A percentile compares a stretch with the other conserved stretches of the same genome.
phyloP scores from a whole-genome alignment of 2,888 invertebrate genomes.

The Itoplectis maculator region DNA sequence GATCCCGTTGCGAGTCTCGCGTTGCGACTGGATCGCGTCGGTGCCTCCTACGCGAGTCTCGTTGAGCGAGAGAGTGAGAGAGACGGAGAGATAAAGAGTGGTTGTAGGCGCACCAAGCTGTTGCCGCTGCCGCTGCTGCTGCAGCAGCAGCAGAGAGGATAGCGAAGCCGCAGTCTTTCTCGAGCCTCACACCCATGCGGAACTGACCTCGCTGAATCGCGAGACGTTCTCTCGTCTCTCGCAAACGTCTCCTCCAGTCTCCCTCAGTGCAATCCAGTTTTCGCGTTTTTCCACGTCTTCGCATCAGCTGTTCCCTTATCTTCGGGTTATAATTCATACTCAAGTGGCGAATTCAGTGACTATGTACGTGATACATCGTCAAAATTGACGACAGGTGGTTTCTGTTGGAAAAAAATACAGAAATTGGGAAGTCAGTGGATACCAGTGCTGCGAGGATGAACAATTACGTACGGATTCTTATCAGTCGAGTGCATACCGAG shows the following conservation, averaged over 20 bases:
- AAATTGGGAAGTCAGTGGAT: neutral
- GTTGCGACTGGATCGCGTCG: conserved; percentile 50
- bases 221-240: conserved; percentile 49
- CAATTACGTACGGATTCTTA: conserved; percentile 31
- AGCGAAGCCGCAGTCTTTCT: conserved; percentile 71
- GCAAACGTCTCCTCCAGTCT: conserved; percentile 10
- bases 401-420: neutral
- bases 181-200: conserved; percentile 71
- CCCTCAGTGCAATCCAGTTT: neutral
- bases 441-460: conserved; percentile 26
- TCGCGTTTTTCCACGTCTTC: neutral
- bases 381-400: neutral
- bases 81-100: conserved; percentile 41
- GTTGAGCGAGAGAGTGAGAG: conserved; percentile 17
- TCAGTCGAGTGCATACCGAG: conserved; percentile 13
- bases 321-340: neutral
- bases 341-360: neutral
- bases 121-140: conserved; percentile 12
- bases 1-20: conserved; percentile 51
- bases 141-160: conserved; percentile 43
- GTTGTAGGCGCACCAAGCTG: conserved; percentile 23
- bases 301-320: conserved; percentile 24
- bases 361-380: neutral
- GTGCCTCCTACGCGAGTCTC: conserved; percentile 61
- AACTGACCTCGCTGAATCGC: conserved; percentile 73